These are phyloP conservation scores for Oscheius sp. DNA, from an alignment of 1,140 invertebrate species.

Conservation along the genomic window DNA sequence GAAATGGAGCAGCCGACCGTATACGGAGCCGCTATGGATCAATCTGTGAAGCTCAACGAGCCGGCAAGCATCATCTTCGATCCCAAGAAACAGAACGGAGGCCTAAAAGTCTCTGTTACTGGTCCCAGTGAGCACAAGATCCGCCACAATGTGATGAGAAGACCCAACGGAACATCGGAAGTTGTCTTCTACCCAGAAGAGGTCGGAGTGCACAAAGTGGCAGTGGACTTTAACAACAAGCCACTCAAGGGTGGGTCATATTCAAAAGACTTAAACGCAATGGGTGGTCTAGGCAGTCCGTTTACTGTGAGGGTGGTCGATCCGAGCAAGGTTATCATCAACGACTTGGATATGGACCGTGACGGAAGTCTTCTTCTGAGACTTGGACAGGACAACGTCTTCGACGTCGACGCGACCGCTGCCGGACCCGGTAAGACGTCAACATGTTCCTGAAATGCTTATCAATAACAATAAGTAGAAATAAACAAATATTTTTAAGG, in stretches of 20 bases:
- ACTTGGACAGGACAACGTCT: constrained; percentile 66
- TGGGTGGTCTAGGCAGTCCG: constrained; percentile 67
- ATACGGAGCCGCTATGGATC: constrained; percentile 66
- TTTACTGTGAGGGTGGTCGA: constrained; percentile 74
- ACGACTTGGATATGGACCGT: constrained; percentile 69
- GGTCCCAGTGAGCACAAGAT: constrained; percentile 15
- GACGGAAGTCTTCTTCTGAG: constrained; percentile 60
- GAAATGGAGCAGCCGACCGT: constrained; percentile 68
- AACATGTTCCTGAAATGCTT: background rate
- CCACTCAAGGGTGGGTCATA: constrained; percentile 65
- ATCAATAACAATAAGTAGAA: background rate
- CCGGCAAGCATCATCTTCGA: constrained; percentile 63
- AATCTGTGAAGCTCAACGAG: constrained; percentile 62
- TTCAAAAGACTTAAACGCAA: background rate
- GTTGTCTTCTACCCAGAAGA: constrained; percentile 68
- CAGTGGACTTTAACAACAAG: constrained; percentile 73
- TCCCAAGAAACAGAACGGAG: constrained; percentile 62
- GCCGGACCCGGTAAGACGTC: constrained; percentile 68
- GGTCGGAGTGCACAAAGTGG: constrained; percentile 73
- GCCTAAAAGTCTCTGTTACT: constrained; percentile 48
- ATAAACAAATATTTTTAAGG: constrained; percentile 57
- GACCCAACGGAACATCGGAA: constrained; percentile 46
- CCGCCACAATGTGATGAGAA: constrained; percentile 43
- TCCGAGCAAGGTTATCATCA: constrained; percentile 69
- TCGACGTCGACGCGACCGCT: constrained; percentile 69